phyloP scores from a whole-genome alignment of 1,140 invertebrate species.

The Achroia grisella region DNA sequence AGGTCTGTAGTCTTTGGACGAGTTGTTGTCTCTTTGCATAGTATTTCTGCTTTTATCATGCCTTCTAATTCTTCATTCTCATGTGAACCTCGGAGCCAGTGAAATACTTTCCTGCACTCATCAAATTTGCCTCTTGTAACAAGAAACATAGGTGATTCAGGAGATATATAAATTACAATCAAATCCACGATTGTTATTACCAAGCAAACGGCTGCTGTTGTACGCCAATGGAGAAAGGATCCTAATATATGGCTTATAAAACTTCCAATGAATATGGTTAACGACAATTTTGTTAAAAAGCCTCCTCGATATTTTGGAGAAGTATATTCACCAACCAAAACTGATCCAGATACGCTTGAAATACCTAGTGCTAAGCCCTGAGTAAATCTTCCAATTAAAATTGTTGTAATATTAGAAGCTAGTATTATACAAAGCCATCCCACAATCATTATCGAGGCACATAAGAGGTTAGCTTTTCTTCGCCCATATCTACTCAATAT shows the following conservation, averaged over 20 bases:
- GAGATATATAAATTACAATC: slow-evolving; percentile 23
- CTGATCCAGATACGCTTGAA: not conserved
- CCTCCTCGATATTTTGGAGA: slow-evolving; percentile 18
- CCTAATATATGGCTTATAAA: slow-evolving; percentile 27
- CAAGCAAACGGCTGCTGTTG: slow-evolving; percentile 19
- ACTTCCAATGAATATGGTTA: slow-evolving; percentile 26
- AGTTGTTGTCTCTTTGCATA: slow-evolving; percentile 13
- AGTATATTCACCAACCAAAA: slow-evolving; percentile 9
- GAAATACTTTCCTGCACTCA: slow-evolving; percentile 26
- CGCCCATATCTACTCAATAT: slow-evolving; percentile 23
- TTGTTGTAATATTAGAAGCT: not conserved
- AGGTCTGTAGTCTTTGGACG: slow-evolving; percentile 7
- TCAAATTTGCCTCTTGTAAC: slow-evolving; percentile 28
- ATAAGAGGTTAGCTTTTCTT: slow-evolving; percentile 7
- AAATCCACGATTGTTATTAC: slow-evolving; percentile 24
- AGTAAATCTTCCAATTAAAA: slow-evolving; percentile 1
- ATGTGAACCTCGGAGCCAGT: slow-evolving; percentile 26
- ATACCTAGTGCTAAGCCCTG: slow-evolving; percentile 7
- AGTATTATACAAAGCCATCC: slow-evolving; percentile 3
- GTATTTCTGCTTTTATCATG: slow-evolving; percentile 22
- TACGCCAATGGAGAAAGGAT: slow-evolving; percentile 25
- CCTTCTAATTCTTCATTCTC: slow-evolving; percentile 36
- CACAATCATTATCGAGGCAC: not conserved
- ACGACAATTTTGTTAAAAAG: slow-evolving; percentile 28
- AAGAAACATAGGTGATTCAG: slow-evolving; percentile 35